Percentiles rank a stretch among this genome's conserved stretches.
Conservation (phyloP, 1,140 invertebrate genomes). For the Procambarus clarkii region DNA sequence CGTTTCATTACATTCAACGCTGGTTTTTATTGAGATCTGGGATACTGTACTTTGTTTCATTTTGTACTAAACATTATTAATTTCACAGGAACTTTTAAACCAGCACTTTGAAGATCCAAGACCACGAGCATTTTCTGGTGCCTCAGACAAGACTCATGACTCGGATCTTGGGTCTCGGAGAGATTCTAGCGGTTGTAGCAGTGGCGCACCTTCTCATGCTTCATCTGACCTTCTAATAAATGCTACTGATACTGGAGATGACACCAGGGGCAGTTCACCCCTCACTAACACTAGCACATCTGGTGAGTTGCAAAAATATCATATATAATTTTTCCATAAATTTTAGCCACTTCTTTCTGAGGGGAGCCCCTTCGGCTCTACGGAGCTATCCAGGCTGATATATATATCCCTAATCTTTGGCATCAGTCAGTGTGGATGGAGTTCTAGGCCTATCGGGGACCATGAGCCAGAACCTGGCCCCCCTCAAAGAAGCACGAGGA, state of each 20-base stretch:
- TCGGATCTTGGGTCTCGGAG: slow-evolving; percentile 51
- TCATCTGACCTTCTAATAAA: slow-evolving; percentile 59
- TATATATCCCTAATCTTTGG: too few species aligned
- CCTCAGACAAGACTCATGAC: slow-evolving; percentile 55
- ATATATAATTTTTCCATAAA: neutral
- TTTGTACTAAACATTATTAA: neutral
- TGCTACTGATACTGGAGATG: slow-evolving; percentile 44
- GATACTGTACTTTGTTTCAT: too few species aligned
- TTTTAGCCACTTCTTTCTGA: too few species aligned
- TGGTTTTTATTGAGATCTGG: too few species aligned
- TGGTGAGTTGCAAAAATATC: neutral
- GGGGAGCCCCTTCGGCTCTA: too few species aligned
- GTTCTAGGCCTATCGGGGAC: too few species aligned
- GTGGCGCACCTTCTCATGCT: slow-evolving; percentile 47
- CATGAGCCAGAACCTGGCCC: too few species aligned
- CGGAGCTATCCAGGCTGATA: too few species aligned
- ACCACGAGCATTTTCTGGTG: slow-evolving; percentile 62
- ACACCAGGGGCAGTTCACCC: slow-evolving; percentile 53
- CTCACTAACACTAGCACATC: slow-evolving; percentile 38
- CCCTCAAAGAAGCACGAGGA: too few species aligned
- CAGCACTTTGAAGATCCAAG: slow-evolving; percentile 54
- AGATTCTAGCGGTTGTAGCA: slow-evolving; percentile 47
- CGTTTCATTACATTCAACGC: too few species aligned
- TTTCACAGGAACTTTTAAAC: slow-evolving; percentile 42
- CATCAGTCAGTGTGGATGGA: too few species aligned